phyloP scores from a whole-genome alignment of 2,113 vertebrate genomes.

The Vombatus ursinus region DNA sequence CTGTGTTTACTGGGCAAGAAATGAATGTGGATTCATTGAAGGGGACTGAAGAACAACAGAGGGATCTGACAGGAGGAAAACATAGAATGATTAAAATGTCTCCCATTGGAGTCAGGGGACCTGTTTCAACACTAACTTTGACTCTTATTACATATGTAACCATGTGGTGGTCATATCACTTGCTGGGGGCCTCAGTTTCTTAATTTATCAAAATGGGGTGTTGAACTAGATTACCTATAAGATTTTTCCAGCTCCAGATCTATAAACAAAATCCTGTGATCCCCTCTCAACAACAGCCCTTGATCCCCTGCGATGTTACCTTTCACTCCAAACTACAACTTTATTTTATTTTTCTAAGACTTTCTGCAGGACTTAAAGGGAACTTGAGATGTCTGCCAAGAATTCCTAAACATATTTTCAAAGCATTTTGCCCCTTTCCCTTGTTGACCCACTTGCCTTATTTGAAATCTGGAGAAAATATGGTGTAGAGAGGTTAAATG shows the following conservation, averaged over 20 bases:
- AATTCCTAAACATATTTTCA: background rate
- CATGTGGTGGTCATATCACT: background rate
- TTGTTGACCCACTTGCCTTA: background rate
- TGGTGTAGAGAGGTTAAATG: background rate
- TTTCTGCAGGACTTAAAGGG: constrained; percentile 21
- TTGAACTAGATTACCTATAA: background rate
- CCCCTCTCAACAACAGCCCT: background rate
- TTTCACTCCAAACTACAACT: background rate
- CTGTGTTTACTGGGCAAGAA: background rate
- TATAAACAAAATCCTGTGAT: background rate
- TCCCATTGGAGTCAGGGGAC: background rate
- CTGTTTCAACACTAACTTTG: background rate
- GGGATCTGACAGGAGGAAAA: background rate
- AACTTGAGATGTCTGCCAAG: background rate
- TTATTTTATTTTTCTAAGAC: background rate
- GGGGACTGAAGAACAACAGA: background rate
- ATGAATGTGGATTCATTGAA: background rate
- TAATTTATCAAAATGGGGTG: background rate
- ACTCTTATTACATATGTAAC: background rate
- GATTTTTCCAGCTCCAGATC: background rate
- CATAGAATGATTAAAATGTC: background rate
- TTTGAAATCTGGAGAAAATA: constrained; percentile 7
- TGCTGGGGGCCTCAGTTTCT: background rate
- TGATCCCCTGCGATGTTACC: background rate
- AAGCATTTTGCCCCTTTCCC: background rate